phyloP scores from a whole-genome alignment of 2,888 invertebrate species.

The Andrena chrysosceles region DNA sequence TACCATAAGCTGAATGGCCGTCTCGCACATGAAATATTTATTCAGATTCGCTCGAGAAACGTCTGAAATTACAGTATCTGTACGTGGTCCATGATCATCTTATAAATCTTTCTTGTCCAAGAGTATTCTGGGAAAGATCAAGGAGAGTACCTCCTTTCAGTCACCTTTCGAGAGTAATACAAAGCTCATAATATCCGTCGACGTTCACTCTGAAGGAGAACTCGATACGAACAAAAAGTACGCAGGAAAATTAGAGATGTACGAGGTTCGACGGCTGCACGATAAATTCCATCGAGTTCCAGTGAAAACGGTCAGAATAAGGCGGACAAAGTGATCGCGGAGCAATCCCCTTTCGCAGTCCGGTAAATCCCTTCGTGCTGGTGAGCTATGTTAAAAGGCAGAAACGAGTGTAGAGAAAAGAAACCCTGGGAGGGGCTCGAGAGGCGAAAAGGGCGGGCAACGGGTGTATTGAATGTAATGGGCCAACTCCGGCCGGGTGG shows the following conservation, averaged over 20 bases:
- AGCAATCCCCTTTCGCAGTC: slow-evolving; percentile 31
- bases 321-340: slow-evolving; percentile 52
- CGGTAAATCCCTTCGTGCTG: slow-evolving; percentile 59
- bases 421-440: slow-evolving; percentile 12
- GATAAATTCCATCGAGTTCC: slow-evolving; percentile 57
- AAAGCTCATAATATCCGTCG: slow-evolving; percentile 27
- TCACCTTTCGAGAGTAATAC: slow-evolving; percentile 18
- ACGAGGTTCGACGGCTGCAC: slow-evolving; percentile 21
- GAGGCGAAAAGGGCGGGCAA: not conserved
- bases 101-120: not conserved
- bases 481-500: slow-evolving; percentile 33
- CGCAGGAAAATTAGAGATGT: slow-evolving; percentile 42
- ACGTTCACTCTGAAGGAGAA: not conserved
- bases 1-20: not conserved
- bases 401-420: slow-evolving; percentile 61
- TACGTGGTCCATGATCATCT: slow-evolving; percentile 2
- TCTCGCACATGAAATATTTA: not conserved
- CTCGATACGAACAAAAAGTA: slow-evolving; percentile 17
- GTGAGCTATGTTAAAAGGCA: slow-evolving; percentile 66
- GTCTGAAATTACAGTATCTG: slow-evolving; percentile 7
- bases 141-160: not conserved
- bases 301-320: slow-evolving; percentile 53
- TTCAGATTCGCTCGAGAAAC: not conserved
- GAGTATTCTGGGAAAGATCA: slow-evolving; percentile 9
- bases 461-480: slow-evolving; percentile 62